Evolutionary conservation across 2,113 vertebrate genomes (phyloP).

Genomic region (Myocastor coypus): DNA sequence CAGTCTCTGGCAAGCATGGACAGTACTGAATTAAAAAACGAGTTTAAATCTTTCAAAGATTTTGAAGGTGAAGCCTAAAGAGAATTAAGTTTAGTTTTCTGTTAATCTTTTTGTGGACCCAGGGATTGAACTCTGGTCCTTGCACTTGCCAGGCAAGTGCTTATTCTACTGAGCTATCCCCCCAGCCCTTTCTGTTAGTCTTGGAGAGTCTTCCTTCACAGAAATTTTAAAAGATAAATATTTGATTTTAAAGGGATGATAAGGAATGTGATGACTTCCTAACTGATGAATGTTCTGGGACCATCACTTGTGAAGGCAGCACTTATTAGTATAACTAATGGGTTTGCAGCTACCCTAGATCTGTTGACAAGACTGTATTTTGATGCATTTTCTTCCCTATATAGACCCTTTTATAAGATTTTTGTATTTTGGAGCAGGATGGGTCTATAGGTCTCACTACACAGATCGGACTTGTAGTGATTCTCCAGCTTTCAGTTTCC

Average conservation of each 20-base stretch:
- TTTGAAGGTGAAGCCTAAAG: neutral
- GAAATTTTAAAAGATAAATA: slow-evolving; percentile 33
- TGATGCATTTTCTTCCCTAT: neutral
- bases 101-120: neutral
- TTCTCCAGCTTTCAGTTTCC: too few relatives aligned
- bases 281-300: neutral
- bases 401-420: too few relatives aligned
- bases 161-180: too few relatives aligned
- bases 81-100: slow-evolving; percentile 11
- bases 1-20: slow-evolving; percentile 21
- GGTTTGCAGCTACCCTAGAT: neutral
- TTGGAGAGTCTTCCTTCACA: neutral
- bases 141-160: too few relatives aligned
- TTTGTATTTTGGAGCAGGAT: too few relatives aligned
- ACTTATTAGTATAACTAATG: slow-evolving; percentile 15
- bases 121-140: too few relatives aligned
- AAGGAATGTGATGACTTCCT: neutral
- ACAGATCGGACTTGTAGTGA: too few relatives aligned
- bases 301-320: neutral
- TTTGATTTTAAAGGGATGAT: neutral
- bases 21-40: slow-evolving; percentile 40
- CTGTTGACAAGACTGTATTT: slow-evolving; percentile 1
- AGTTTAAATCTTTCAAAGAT: slow-evolving; percentile 44
- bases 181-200: neutral
- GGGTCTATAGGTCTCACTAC: too few relatives aligned